phyloP scores from a whole-genome alignment of 2,888 invertebrate species.

The Cerceris ruficornis region DNA sequence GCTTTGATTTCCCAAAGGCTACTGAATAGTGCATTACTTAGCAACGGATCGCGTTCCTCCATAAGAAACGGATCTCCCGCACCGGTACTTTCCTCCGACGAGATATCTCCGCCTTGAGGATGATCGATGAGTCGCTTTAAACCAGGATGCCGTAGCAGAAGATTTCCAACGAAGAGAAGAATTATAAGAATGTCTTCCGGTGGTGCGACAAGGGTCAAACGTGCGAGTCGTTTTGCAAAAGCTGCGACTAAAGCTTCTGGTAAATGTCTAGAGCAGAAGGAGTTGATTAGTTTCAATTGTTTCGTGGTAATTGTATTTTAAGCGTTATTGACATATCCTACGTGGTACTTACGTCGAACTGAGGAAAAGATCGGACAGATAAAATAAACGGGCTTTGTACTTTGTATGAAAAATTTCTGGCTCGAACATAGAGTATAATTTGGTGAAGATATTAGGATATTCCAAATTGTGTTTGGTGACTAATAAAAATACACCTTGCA shows the following conservation, averaged over 20 bases:
- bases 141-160: conserved; percentile 92
- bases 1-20: conserved; percentile 96
- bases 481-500: conserved; percentile 95
- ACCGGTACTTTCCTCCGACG: conserved; percentile 69
- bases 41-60: conserved; percentile 90
- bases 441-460: conserved; percentile 96
- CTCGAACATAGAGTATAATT: conserved; percentile 96
- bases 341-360: conserved; percentile 90
- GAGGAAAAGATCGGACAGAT: conserved; percentile 94
- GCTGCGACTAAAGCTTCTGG: conserved; percentile 96
- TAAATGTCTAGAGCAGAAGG: conserved; percentile 86
- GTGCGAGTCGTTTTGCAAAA: conserved; percentile 93
- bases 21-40: conserved; percentile 92
- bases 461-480: conserved; percentile 96
- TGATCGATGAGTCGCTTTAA: conserved; percentile 87
- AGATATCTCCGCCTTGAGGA: conserved; percentile 80
- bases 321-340: neutral
- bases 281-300: neutral
- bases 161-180: conserved; percentile 92
- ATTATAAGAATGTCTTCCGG: conserved; percentile 90
- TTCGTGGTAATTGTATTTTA: neutral
- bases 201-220: conserved; percentile 92
- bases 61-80: conserved; percentile 91
- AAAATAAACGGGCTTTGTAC: conserved; percentile 93
- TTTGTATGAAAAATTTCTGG: conserved; percentile 95